These are phyloP conservation scores for Sussaba pulchella DNA, from an alignment of 2,888 invertebrate species.

Conservation along the genomic window DNA sequence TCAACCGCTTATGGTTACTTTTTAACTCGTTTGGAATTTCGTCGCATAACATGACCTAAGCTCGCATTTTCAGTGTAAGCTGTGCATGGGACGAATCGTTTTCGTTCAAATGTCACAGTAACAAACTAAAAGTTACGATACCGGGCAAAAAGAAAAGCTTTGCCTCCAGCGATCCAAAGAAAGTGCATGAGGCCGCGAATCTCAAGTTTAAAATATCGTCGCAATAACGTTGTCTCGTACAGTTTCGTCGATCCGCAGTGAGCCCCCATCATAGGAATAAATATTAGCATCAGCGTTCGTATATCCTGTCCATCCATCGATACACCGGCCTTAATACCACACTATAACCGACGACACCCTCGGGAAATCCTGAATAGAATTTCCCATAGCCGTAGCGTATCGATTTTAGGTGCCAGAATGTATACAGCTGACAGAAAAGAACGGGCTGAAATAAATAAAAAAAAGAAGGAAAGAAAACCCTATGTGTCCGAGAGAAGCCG, in stretches of 20 bases:
- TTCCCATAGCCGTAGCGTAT: conserved; percentile 13
- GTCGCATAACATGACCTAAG: no score
- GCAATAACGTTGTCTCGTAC: background rate
- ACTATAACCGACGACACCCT: conserved; percentile 9
- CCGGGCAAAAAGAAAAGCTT: background rate
- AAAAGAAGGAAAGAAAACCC: conserved; percentile 25
- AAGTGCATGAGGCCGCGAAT: background rate
- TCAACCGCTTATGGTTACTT: no score
- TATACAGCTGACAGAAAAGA: conserved; percentile 17
- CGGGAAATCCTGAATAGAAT: conserved; percentile 11
- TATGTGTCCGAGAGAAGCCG: conserved; percentile 27
- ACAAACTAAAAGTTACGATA: background rate
- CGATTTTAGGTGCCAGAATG: conserved; percentile 14
- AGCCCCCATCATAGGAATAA: no score
- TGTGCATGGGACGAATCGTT: no score
- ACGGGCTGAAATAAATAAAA: conserved; percentile 8
- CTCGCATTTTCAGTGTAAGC: no score
- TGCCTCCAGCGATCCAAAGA: background rate
- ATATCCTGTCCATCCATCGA: background rate
- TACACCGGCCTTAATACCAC: conserved; percentile 11
- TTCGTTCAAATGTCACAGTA: no score
- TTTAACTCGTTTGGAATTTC: no score
- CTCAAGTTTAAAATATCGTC: background rate
- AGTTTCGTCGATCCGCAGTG: background rate
- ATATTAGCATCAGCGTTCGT: conserved; percentile 21